Evolutionary conservation across 1,140 invertebrate species (phyloP).

Genomic region (Bombus huntii): DNA sequence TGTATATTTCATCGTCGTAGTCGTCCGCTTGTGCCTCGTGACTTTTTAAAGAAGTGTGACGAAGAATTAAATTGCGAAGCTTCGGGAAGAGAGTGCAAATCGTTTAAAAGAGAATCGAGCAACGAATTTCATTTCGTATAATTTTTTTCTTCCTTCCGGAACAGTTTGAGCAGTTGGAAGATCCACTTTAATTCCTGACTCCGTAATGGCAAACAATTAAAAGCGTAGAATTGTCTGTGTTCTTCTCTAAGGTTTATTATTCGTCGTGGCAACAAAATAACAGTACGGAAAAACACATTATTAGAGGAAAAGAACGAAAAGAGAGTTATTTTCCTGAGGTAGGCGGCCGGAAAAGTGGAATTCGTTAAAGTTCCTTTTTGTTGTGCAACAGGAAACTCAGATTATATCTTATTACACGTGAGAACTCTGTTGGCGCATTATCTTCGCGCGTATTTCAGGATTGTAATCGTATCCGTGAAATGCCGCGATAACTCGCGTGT

Average conservation of each 20-base stretch:
- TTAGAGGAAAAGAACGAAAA: neutral
- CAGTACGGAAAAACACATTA: neutral
- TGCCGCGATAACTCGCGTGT: constrained; percentile 25
- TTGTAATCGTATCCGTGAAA: constrained; percentile 51
- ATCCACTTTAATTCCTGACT: constrained; percentile 14
- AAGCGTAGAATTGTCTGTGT: neutral
- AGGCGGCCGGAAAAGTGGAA: constrained; percentile 32
- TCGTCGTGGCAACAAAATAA: neutral
- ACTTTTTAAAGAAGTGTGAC: neutral
- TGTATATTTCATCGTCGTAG: too few species aligned
- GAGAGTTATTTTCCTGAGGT: constrained; percentile 8
- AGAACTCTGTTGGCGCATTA: constrained; percentile 36
- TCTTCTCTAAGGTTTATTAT: constrained; percentile 8
- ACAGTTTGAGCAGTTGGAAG: neutral
- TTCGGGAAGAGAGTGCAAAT: neutral
- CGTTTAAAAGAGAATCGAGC: neutral
- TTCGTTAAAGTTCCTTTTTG: constrained; percentile 31
- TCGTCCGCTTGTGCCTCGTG: neutral
- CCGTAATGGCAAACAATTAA: constrained; percentile 32
- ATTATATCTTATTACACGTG: constrained; percentile 60
- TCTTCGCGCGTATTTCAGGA: constrained; percentile 43
- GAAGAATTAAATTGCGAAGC: neutral
- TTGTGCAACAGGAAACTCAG: constrained; percentile 51
- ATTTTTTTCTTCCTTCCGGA: neutral
- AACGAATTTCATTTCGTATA: neutral